Evolutionary conservation across 2,797 vertebrate genomes (phyloP).

Genomic region (Sebastes miniatus): DNA sequence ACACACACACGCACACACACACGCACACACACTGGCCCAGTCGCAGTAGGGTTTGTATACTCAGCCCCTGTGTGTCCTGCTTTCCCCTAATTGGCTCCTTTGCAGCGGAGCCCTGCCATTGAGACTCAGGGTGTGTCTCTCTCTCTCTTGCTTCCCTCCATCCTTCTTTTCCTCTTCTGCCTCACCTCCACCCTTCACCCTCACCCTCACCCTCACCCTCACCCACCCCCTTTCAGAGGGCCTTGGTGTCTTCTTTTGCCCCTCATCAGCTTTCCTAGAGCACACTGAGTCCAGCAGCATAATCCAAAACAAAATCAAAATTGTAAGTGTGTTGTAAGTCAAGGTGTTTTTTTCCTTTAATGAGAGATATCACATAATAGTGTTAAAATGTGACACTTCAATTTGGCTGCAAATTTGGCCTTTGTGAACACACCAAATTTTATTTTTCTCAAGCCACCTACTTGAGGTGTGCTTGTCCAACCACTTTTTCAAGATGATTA

Average conservation of each 20-base stretch:
- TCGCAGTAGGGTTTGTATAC: constrained; percentile 57
- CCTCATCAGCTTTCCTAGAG: constrained; percentile 23
- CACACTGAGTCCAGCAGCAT: background rate
- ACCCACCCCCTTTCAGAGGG: constrained; percentile 19
- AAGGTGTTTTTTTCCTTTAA: background rate
- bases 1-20: background rate
- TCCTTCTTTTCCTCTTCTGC: constrained; percentile 6
- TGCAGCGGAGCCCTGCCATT: constrained; percentile 58
- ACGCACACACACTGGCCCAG: constrained; percentile 9
- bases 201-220: constrained; percentile 12
- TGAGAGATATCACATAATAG: constrained; percentile 1
- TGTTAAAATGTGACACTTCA: background rate
- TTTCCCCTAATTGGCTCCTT: constrained; percentile 76
- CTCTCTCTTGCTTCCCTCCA: constrained; percentile 1
- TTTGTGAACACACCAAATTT: background rate
- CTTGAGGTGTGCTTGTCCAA: background rate
- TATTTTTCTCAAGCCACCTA: background rate
- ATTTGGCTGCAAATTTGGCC: background rate
- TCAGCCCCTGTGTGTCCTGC: constrained; percentile 62
- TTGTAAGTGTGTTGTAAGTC: background rate
- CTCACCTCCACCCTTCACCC: constrained; percentile 29
- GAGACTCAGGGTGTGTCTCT: constrained; percentile 55
- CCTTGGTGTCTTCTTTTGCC: constrained; percentile 35
- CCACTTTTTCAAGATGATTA: background rate
- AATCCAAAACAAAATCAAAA: constrained; percentile 1